A percentile compares a stretch with the other conserved stretches of the same genome.
These are phyloP conservation scores for Thamnophis elegans DNA, from an alignment of 2,797 vertebrate genomes.

Conservation along the genomic window DNA sequence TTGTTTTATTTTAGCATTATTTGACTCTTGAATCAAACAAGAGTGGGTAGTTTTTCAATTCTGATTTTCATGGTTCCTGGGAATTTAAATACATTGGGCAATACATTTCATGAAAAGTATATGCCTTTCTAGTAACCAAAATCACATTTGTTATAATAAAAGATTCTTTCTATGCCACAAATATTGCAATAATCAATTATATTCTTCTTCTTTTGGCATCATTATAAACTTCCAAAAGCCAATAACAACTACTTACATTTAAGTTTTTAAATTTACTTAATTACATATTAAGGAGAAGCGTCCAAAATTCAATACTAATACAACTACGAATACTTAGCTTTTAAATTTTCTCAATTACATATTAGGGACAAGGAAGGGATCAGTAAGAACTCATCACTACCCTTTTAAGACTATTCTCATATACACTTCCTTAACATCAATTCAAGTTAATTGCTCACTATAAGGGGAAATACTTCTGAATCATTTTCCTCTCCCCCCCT, in stretches of 20 bases:
- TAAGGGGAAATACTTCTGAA: background rate
- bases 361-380: background rate
- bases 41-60: background rate
- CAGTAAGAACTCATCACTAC: background rate
- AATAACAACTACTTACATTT: background rate
- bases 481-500: background rate
- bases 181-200: background rate
- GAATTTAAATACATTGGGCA: background rate
- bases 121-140: background rate
- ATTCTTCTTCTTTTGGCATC: background rate
- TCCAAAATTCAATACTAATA: background rate
- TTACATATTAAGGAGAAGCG: background rate
- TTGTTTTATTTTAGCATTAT: background rate
- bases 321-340: background rate
- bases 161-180: background rate
- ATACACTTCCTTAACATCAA: background rate
- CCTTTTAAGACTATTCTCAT: background rate
- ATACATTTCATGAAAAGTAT: background rate
- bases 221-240: background rate
- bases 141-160: background rate
- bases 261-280: background rate
- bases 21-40: background rate
- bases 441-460: background rate
- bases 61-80: background rate
- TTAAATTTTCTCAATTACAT: background rate